Conservation (phyloP, 2,888 invertebrate genomes). For the Conops quadrifasciatus region DNA sequence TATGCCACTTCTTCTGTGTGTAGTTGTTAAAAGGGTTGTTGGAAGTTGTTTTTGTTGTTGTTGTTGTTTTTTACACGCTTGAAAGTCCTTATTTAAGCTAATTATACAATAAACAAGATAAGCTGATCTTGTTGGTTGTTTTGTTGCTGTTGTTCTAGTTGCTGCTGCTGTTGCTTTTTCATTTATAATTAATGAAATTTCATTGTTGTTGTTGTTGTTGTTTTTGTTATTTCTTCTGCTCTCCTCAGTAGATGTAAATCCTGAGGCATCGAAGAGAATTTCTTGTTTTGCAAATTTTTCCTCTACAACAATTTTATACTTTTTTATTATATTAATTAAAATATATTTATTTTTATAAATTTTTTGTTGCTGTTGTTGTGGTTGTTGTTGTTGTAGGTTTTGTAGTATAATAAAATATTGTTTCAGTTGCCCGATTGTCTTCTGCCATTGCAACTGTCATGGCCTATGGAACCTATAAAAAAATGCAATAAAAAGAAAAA, state of each 20-base stretch:
- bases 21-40: not conserved
- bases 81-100: not conserved
- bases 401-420: slow-evolving; percentile 45
- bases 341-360: slow-evolving; percentile 41
- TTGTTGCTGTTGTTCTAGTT: slow-evolving; percentile 36
- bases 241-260: slow-evolving; percentile 46
- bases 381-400: slow-evolving; percentile 43
- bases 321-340: slow-evolving; percentile 37
- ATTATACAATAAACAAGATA: not conserved
- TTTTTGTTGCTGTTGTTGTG: slow-evolving; percentile 41
- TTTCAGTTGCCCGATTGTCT: slow-evolving; percentile 55
- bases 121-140: slow-evolving; percentile 1
- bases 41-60: slow-evolving; percentile 35
- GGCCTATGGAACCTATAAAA: slow-evolving; percentile 77
- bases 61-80: slow-evolving; percentile 6
- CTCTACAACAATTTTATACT: slow-evolving; percentile 32
- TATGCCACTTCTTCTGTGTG: too few species aligned
- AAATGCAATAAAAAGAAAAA: slow-evolving; percentile 28
- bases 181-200: slow-evolving; percentile 13
- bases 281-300: slow-evolving; percentile 34
- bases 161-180: slow-evolving; percentile 7
- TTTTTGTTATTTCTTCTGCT: slow-evolving; percentile 28
- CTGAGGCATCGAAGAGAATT: slow-evolving; percentile 43
- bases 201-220: slow-evolving; percentile 38
- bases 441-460: slow-evolving; percentile 73